Conservation (phyloP, 2,888 invertebrate species). For the Lottia gigantea region DNA sequence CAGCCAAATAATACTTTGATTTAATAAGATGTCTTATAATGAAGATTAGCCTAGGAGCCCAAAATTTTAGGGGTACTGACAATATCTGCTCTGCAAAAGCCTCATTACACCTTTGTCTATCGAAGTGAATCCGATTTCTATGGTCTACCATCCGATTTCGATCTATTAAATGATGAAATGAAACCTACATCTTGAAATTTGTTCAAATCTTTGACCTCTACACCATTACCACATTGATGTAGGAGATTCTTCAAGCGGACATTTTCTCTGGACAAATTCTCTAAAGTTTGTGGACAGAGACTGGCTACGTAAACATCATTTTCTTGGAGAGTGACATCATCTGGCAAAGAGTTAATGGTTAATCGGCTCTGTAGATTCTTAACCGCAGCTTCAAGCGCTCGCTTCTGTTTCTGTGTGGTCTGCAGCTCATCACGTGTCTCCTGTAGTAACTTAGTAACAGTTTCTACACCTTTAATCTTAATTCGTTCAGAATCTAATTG, state of each 20-base stretch:
- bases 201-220: conserved; percentile 43
- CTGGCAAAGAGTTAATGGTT: conserved; percentile 43
- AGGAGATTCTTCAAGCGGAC: conserved; percentile 45
- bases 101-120: too few species aligned
- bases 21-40: too few species aligned
- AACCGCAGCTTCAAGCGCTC: conserved; percentile 45
- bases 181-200: conserved; percentile 40
- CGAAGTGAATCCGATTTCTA: too few species aligned
- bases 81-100: too few species aligned
- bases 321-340: conserved; percentile 43
- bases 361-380: conserved; percentile 52
- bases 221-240: conserved; percentile 24
- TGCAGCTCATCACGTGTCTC: conserved; percentile 50
- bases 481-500: conserved; percentile 46
- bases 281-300: conserved; percentile 50
- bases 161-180: too few species aligned
- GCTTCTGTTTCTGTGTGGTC: conserved; percentile 39
- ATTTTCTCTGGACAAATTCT: conserved; percentile 56
- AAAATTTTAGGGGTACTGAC: too few species aligned
- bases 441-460: conserved; percentile 49
- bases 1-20: too few species aligned
- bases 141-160: too few species aligned
- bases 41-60: too few species aligned
- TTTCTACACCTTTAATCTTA: conserved; percentile 51
- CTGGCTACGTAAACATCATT: conserved; percentile 54